phyloP scores from a whole-genome alignment of 2,113 vertebrate genomes.

The Hyperopisus bebe region DNA sequence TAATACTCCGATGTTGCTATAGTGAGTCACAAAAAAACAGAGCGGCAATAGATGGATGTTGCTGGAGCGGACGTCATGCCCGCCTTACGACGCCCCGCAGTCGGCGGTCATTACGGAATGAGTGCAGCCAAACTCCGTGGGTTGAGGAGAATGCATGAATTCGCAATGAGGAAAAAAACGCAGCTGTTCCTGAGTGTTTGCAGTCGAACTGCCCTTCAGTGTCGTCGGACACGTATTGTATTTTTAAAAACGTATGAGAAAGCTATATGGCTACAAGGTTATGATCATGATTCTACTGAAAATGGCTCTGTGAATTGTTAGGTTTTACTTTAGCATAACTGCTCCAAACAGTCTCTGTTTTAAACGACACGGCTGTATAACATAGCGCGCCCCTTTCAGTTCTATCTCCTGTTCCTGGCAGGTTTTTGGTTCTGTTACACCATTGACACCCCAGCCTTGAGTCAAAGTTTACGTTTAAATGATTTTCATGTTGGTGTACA shows the following conservation, averaged over 20 bases:
- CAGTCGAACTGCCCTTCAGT: background rate
- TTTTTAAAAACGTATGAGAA: background rate
- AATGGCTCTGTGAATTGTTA: background rate
- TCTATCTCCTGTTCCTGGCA: background rate
- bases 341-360: background rate
- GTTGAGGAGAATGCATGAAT: background rate
- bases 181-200: background rate
- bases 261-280: background rate
- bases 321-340: background rate
- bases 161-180: background rate
- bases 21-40: constrained; percentile 1
- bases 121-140: background rate
- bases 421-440: background rate
- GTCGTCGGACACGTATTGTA: background rate
- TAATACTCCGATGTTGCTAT: background rate
- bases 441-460: background rate
- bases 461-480: background rate
- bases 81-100: background rate
- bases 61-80: background rate
- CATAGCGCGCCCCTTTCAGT: background rate
- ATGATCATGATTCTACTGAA: background rate
- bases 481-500: background rate
- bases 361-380: background rate
- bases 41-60: background rate
- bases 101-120: background rate